A percentile compares a stretch with the other conserved stretches of the same genome.
Evolutionary conservation across 2,888 invertebrate species (phyloP).

Genomic region (Agrochola lychnidis): DNA sequence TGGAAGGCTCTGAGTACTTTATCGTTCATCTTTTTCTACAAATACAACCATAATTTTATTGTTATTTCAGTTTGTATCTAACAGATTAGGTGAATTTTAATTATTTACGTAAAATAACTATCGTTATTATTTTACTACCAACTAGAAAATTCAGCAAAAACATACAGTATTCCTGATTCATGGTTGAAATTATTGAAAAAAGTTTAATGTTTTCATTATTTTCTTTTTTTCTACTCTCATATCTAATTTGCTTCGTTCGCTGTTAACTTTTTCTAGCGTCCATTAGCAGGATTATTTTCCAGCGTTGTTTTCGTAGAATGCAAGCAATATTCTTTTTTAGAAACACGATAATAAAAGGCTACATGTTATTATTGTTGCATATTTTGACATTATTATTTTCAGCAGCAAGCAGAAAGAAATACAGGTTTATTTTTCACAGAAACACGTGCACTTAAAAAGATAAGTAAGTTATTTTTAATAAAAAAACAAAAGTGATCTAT

Average conservation of each 20-base stretch:
- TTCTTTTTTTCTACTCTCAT: conserved; percentile 26
- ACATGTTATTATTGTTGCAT: neutral
- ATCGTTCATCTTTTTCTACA: neutral
- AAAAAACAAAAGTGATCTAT: no score
- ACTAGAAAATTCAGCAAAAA: neutral
- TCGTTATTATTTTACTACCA: no score
- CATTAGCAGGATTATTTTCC: conserved; percentile 54
- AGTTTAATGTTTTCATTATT: neutral
- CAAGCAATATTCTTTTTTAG: conserved; percentile 30
- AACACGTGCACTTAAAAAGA: no score
- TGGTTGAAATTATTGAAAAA: neutral
- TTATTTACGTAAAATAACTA: no score
- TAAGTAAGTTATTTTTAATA: no score
- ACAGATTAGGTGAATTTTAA: no score
- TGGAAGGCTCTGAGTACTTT: neutral
- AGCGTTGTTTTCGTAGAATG: conserved; percentile 28
- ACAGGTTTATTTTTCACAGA: no score
- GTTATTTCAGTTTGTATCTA: no score
- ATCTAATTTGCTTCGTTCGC: conserved; percentile 44
- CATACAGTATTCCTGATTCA: neutral
- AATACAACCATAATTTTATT: no score
- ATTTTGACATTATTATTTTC: neutral
- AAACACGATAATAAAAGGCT: conserved; percentile 29
- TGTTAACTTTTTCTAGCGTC: conserved; percentile 35
- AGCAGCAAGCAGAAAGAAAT: neutral